Evolutionary conservation across 2,113 vertebrate species (phyloP), one percentile per base, ranked within the genome.

Genomic region (Gasterosteus nipponicus): DNA sequence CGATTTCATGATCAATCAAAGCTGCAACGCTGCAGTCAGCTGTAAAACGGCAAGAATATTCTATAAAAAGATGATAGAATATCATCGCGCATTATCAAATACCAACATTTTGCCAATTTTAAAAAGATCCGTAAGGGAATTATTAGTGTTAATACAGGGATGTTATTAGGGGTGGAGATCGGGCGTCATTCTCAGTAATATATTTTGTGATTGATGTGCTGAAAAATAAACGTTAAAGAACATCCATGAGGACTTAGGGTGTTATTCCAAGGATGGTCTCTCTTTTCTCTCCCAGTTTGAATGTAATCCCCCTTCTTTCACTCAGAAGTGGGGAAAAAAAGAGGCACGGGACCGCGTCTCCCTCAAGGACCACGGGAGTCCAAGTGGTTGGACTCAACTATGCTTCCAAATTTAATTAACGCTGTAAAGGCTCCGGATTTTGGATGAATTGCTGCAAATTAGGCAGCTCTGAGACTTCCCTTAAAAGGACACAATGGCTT

Each of bases 341-440:
- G 3, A 44, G 42, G 53, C 41, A 12, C 53, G 14, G 22, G 53
- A 26, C 75, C 67, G 39, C 31, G 39, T 73, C 66, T 56, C 59
- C 26, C 8, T 62, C 31, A 35, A 38, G 69, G 65, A 69, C 22
- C 64, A 39, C 41, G 64, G 10, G 68, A 80, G 51, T 73, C 41
- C 35, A 73, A 75, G 75, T 69, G 60, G 38, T 61, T 47, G 56
- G 69, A 69, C 53, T 73, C 19, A 38, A 54, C 60, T 58, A 22
- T 58, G 46, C 69, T 67, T 66, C 67, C 74, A 83, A 85, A 85
- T 80, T 81, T 18, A 89, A 78, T 75, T 82, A 78, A 75, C 2
- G 53, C 64, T 77, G 29, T 33, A 67, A 80, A 77, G 53, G 38
- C 60, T 74, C n/a, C 7, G 39, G n/a, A 49, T 35, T 78, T 59